Conservation (phyloP, 2,888 invertebrate species). For the Aleiodes alternator region DNA sequence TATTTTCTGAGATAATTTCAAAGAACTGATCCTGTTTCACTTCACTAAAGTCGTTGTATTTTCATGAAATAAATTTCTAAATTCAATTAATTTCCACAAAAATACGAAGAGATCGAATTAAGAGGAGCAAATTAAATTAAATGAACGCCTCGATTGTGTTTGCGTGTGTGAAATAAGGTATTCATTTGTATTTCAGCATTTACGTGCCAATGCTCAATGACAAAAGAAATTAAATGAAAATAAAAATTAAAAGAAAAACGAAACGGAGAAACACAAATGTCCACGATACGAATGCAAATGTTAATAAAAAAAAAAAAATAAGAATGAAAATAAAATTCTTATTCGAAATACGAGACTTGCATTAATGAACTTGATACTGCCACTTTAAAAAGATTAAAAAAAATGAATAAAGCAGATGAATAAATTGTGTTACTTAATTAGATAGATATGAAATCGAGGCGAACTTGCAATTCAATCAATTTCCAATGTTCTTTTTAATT, state of each 20-base stretch:
- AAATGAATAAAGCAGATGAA: constrained; percentile 37
- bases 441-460: constrained; percentile 41
- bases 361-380: constrained; percentile 53
- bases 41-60: too few relatives aligned
- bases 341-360: constrained; percentile 24
- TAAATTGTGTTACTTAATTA: constrained; percentile 36
- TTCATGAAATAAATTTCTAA: too few relatives aligned
- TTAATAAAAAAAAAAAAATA: not conserved
- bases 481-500: not conserved
- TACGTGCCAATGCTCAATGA: constrained; percentile 56
- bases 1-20: too few relatives aligned
- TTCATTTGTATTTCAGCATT: constrained; percentile 53
- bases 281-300: constrained; percentile 31
- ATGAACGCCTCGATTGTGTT: constrained; percentile 42
- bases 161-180: constrained; percentile 45
- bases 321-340: constrained; percentile 30
- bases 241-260: constrained; percentile 10
- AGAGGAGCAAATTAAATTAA: constrained; percentile 5
- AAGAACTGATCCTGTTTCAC: too few relatives aligned
- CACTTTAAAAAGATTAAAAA: constrained; percentile 39
- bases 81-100: too few relatives aligned
- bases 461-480: constrained; percentile 35
- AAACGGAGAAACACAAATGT: too few relatives aligned
- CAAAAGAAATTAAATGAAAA: constrained; percentile 32
- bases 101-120: constrained; percentile 28